A percentile compares a stretch with the other conserved stretches of the same genome.
These are phyloP conservation scores for Montipora efflorescens DNA, from an alignment of 64 coral and sea anemone species.

Conservation along the genomic window DNA sequence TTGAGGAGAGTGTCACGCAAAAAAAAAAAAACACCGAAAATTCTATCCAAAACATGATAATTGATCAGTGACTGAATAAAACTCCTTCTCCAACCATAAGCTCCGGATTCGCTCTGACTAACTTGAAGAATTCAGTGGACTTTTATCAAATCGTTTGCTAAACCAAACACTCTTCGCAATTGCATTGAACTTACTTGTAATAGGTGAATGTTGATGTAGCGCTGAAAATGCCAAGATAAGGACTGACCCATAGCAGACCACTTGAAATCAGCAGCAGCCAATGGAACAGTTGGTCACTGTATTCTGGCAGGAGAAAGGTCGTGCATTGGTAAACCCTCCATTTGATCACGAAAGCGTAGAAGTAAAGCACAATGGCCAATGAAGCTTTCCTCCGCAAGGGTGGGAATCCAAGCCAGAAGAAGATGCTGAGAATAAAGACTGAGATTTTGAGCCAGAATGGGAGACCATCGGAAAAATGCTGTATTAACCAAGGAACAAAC, in stretches of 20 bases:
- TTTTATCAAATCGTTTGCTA: too few relatives aligned
- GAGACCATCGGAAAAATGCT: constrained; percentile 49
- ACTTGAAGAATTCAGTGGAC: too few relatives aligned
- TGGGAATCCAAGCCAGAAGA: constrained; percentile 74
- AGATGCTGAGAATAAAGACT: constrained; percentile 44
- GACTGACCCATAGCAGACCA: constrained; percentile 44
- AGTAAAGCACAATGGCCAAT: constrained; percentile 45
- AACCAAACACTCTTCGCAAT: too few relatives aligned
- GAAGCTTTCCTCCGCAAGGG: constrained; percentile 38
- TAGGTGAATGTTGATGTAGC: constrained; percentile 43
- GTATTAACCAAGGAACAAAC: constrained; percentile 59
- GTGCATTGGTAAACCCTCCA: constrained; percentile 63
- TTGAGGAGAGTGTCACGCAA: too few relatives aligned
- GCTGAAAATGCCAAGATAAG: constrained; percentile 65
- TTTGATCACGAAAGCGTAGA: constrained; percentile 64
- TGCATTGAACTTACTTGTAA: constrained; percentile 42
- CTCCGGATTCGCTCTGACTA: too few relatives aligned
- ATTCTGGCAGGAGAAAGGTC: neutral
- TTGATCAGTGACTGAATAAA: too few relatives aligned
- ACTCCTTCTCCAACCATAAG: too few relatives aligned
- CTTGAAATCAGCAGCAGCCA: constrained; percentile 35
- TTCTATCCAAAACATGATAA: too few relatives aligned
- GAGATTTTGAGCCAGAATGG: constrained; percentile 33
- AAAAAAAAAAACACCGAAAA: too few relatives aligned
- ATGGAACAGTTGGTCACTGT: constrained; percentile 34